Evolutionary conservation across 2,113 vertebrate genomes (phyloP), one percentile per base, ranked within the genome.

Genomic region (Pimephales promelas): DNA sequence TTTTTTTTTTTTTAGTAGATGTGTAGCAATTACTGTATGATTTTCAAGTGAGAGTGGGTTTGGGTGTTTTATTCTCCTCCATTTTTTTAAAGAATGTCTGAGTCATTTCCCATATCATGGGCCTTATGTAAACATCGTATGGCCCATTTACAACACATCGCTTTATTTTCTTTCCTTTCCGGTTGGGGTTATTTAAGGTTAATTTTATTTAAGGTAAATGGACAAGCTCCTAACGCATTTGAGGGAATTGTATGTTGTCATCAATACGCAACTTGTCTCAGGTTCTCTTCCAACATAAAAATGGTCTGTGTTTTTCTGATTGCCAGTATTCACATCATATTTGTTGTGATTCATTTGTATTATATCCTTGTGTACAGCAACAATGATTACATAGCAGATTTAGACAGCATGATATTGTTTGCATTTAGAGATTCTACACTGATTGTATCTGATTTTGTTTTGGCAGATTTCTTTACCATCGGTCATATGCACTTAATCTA

Each of bases 301-400:
- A 76, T 84, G 71, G 86, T 79, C 72, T 45, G 28, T 87, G 70
- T 86, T 83, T 90, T 87, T 84, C 59, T 68, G 75, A 73, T 61
- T 84, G 34, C 86, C 74, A 71, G 71, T 78, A 62, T 71, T 77
- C 82, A 62, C 83, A 81, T 83, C 72, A 91, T 93, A 90, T 84
- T 90, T 93, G 92, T 91, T 94, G 93, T 94, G 92, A 91, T 94
- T 92, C 90, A 89, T 83, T 88, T 92, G 90, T 90, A 90, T 92
- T 88, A 89, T 94, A 92, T 83, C 59, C 68, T 28, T 72, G 57
- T 85, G 83, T 85, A 80, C 80, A 43, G 74, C 77, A 70, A 77
- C 72, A 70, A 40, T 70, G 93, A 94, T 92, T 93, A 92, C 94
- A 92, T 90, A 89, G 91, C 92, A 91, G 92, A 91, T 84, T 93